Evolutionary conservation across 2,113 vertebrate genomes (phyloP).

Genomic region (Ranitomeya imitator): DNA sequence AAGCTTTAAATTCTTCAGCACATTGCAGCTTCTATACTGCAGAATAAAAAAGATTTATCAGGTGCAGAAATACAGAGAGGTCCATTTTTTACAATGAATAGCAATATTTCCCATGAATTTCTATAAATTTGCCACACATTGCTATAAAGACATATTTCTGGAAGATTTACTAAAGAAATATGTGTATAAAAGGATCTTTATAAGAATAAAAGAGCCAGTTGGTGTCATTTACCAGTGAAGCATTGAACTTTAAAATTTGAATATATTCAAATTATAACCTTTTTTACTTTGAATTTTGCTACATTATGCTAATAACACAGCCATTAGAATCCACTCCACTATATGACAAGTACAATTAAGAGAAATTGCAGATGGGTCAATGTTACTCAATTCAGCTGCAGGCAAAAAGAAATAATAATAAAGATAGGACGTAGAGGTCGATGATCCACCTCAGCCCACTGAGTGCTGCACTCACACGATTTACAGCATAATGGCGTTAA

Average conservation of each 20-base stretch:
- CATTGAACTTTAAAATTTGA: not conserved
- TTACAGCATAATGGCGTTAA: not conserved
- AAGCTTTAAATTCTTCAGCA: not conserved
- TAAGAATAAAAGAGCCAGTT: not conserved
- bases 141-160: not conserved
- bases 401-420: not conserved
- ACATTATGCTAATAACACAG: conserved; percentile 33
- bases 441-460: not conserved
- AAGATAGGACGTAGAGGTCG: not conserved
- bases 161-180: not conserved
- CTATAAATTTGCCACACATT: not conserved
- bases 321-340: conserved; percentile 33
- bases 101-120: not conserved
- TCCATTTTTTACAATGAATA: not conserved
- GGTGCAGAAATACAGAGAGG: not conserved
- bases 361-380: conserved; percentile 20
- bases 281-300: not conserved
- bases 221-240: not conserved
- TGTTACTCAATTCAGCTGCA: not conserved
- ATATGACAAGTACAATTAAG: not conserved
- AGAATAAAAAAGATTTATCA: conserved; percentile 24
- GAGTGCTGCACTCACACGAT: not conserved
- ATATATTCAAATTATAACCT: conserved; percentile 27
- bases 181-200: not conserved
- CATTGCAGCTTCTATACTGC: not conserved